Percentiles rank a stretch among this genome's conserved stretches.
Conservation (phyloP, 2,797 vertebrate species). For the Anas acuta region DNA sequence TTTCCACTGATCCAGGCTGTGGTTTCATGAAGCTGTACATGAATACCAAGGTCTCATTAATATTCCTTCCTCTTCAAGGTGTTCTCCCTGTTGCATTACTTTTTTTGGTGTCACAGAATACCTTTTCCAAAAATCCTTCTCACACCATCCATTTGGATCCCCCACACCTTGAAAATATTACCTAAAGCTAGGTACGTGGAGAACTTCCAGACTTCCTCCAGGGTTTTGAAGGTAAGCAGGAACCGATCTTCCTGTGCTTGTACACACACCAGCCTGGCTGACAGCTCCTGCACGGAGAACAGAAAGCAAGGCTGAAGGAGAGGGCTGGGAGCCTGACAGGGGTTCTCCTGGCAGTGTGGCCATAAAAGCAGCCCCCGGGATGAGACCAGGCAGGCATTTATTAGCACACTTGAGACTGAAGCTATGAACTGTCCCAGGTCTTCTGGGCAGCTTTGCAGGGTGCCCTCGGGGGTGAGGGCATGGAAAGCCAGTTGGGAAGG, state of each 20-base stretch:
- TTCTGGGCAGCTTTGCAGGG: neutral
- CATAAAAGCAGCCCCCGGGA: neutral
- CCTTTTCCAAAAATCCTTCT: neutral
- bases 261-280: constrained; percentile 91
- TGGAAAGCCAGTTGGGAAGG: neutral
- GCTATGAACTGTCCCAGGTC: neutral
- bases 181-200: constrained; percentile 93
- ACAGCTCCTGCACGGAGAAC: constrained; percentile 86
- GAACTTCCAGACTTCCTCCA: constrained; percentile 98
- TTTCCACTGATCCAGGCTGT: neutral
- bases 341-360: neutral
- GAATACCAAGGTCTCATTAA: neutral
- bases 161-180: constrained; percentile 53
- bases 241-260: constrained; percentile 93
- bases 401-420: neutral
- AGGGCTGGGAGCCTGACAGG: neutral
- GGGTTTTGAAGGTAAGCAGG: constrained; percentile 94
- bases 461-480: neutral
- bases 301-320: neutral
- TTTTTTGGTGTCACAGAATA: fast-evolving
- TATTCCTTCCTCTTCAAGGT: neutral
- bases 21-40: neutral
- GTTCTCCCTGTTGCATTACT: neutral
- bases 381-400: neutral
- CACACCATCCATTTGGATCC: neutral